Evolutionary conservation across 2,888 invertebrate species (phyloP).

Genomic region (Drosophila incognita): DNA sequence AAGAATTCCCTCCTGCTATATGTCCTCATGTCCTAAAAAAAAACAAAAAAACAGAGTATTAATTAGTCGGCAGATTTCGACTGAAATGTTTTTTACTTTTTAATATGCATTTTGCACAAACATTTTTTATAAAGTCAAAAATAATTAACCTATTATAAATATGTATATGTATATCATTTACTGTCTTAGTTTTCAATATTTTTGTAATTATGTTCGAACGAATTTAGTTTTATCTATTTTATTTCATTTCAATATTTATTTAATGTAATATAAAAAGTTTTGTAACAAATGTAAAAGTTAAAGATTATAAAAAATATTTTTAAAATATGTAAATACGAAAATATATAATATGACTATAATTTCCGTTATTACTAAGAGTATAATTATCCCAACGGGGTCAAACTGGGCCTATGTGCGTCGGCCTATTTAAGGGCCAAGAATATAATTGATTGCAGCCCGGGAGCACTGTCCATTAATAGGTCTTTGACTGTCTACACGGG

Average conservation of each 20-base stretch:
- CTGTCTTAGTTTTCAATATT: conserved; percentile 14
- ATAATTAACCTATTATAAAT: neutral
- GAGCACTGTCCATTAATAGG: neutral
- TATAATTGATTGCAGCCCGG: neutral
- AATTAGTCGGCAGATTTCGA: conserved; percentile 1
- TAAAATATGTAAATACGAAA: conserved; percentile 40
- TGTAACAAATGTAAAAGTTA: conserved; percentile 20
- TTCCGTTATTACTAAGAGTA: neutral
- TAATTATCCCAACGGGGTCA: neutral
- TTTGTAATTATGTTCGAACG: conserved; percentile 46
- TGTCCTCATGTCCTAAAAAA: neutral
- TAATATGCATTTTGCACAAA: conserved; percentile 35
- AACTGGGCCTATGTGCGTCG: too few species aligned
- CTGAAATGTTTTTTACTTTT: conserved; percentile 22
- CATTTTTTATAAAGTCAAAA: conserved; percentile 11
- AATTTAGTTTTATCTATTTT: conserved; percentile 46
- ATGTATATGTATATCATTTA: conserved; percentile 20
- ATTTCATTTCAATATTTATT: conserved; percentile 40
- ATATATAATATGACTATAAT: conserved; percentile 17
- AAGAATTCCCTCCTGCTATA: neutral
- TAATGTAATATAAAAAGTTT: conserved; percentile 21
- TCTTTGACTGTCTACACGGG: neutral
- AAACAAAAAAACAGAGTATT: neutral
- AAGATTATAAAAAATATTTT: conserved; percentile 6
- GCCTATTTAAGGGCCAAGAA: neutral